These are phyloP conservation scores for Delia radicum DNA, from an alignment of 1,140 invertebrate genomes.

Conservation along the genomic window DNA sequence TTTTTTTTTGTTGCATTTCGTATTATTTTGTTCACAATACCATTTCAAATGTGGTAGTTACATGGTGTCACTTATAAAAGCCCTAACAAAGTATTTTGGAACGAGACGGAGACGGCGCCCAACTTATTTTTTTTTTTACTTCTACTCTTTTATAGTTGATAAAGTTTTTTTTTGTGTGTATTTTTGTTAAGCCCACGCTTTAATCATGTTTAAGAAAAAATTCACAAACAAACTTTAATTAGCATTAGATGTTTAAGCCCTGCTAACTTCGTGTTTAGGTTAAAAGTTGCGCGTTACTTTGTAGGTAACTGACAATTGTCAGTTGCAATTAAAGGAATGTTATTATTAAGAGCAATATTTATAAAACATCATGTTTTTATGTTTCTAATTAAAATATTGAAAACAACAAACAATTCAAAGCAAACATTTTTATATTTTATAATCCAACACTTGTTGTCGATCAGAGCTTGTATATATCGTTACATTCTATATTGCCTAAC, in stretches of 20 bases:
- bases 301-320: background rate
- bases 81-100: conserved; percentile 11
- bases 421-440: no score
- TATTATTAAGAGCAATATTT: no score
- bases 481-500: no score
- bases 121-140: background rate
- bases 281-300: background rate
- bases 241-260: background rate
- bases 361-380: no score
- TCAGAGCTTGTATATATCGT: no score
- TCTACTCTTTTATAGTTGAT: background rate
- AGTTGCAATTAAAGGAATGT: no score
- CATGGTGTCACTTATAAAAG: conserved; percentile 14
- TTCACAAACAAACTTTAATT: background rate
- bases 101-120: conserved; percentile 4
- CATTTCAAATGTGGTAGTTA: conserved; percentile 6
- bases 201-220: background rate
- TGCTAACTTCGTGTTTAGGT: background rate
- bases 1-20: no score
- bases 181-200: conserved; percentile 16
- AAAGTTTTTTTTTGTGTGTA: background rate
- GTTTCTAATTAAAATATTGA: no score
- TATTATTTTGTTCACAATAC: background rate
- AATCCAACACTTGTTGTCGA: no score
- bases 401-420: no score